Conservation (phyloP, 1,140 invertebrate species). For the Cotesia glomerata region DNA sequence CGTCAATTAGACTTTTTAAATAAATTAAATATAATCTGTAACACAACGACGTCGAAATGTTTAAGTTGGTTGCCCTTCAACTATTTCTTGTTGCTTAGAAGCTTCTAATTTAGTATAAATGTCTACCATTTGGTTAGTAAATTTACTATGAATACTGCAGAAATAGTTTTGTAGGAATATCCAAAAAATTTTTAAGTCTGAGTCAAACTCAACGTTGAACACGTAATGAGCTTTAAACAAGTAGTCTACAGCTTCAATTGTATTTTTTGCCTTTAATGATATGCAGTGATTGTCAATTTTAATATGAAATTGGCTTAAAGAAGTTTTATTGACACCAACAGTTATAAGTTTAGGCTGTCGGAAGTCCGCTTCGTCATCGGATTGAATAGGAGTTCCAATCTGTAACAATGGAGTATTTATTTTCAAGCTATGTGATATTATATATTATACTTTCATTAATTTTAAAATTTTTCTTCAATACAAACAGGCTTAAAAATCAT, state of each 20-base stretch:
- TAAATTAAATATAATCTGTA: no score
- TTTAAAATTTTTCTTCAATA: not conserved
- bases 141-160: conserved; percentile 45
- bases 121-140: conserved; percentile 49
- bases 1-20: no score
- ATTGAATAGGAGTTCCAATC: not conserved
- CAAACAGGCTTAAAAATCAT: not conserved
- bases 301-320: conserved; percentile 18
- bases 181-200: conserved; percentile 5
- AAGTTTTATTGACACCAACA: conserved; percentile 7
- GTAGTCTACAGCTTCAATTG: not conserved
- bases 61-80: no score
- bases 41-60: no score
- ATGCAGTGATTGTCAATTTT: conserved; percentile 7
- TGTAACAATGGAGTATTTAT: not conserved
- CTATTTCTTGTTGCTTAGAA: not conserved
- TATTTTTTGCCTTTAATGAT: conserved; percentile 1
- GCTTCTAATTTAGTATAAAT: conserved; percentile 40
- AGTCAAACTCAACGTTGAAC: conserved; percentile 14
- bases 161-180: conserved; percentile 25
- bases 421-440: not conserved
- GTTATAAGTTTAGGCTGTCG: conserved; percentile 19
- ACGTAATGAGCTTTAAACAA: conserved; percentile 16
- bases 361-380: not conserved
- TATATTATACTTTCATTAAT: not conserved